Evolutionary conservation across 2,797 vertebrate genomes (phyloP).

Genomic region (Alfaro cultratus): DNA sequence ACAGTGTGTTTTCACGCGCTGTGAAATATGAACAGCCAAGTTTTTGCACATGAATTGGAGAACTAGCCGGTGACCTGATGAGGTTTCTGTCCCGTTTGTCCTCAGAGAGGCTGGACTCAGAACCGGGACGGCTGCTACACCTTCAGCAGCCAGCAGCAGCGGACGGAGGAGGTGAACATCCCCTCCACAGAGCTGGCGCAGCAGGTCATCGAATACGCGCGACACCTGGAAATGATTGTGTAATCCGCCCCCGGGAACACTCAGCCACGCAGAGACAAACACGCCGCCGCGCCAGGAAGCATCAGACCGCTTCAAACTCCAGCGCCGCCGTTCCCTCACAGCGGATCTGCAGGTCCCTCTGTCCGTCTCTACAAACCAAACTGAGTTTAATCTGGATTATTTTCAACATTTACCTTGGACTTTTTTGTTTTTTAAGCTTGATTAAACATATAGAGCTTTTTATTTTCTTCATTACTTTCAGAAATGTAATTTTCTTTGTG

Average conservation of each 20-base stretch:
- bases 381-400: not conserved
- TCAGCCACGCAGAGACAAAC: slow-evolving; percentile 52
- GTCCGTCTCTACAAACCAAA: slow-evolving; percentile 24
- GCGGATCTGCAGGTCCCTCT: slow-evolving; percentile 7
- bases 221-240: slow-evolving; percentile 97
- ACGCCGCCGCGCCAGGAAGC: slow-evolving; percentile 32
- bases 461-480: slow-evolving; percentile 37
- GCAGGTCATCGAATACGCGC: slow-evolving; percentile 95
- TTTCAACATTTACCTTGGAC: not conserved
- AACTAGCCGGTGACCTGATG: not conserved
- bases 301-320: slow-evolving; percentile 32
- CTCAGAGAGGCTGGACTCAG: slow-evolving; percentile 91
- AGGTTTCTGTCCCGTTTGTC: slow-evolving; percentile 10
- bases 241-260: slow-evolving; percentile 77
- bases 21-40: not conserved
- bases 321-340: slow-evolving; percentile 4
- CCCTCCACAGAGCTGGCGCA: slow-evolving; percentile 92
- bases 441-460: not conserved
- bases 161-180: slow-evolving; percentile 91
- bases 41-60: not conserved
- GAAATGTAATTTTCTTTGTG: slow-evolving; percentile 55
- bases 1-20: not conserved
- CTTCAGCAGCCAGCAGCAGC: slow-evolving; percentile 90
- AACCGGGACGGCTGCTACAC: slow-evolving; percentile 89
- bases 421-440: not conserved